Conservation (phyloP, 2,113 vertebrate species). For the Psephotus haematonotus region DNA sequence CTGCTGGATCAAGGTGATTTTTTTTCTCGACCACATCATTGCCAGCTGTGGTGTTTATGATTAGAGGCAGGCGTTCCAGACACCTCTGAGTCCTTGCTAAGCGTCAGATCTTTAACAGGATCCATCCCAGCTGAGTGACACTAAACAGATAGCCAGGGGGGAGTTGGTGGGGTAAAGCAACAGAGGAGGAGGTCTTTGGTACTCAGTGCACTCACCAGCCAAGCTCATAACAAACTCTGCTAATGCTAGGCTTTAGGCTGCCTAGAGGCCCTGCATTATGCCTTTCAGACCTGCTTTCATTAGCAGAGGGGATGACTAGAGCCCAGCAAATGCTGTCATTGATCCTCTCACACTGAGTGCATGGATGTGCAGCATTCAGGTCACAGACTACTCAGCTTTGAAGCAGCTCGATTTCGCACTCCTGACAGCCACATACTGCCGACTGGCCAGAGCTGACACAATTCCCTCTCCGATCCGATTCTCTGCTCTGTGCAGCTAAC, state of each 20-base stretch:
- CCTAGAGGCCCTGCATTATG: constrained; percentile 74
- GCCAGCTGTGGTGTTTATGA: constrained; percentile 85
- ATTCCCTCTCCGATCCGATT: constrained; percentile 58
- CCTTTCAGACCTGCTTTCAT: constrained; percentile 80
- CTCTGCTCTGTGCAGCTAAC: constrained; percentile 62
- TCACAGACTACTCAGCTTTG: constrained; percentile 77
- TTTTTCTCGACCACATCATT: constrained; percentile 78
- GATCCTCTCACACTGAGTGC: constrained; percentile 75
- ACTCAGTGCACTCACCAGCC: constrained; percentile 49
- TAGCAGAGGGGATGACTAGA: constrained; percentile 75
- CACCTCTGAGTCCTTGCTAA: constrained; percentile 82
- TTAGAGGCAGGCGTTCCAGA: constrained; percentile 83
- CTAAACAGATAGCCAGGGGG: constrained; percentile 83
- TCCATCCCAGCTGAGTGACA: constrained; percentile 84
- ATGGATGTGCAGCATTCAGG: constrained; percentile 70
- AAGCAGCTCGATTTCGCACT: constrained; percentile 75
- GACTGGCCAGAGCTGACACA: constrained; percentile 65
- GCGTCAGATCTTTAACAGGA: constrained; percentile 84
- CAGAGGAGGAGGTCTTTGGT: constrained; percentile 49
- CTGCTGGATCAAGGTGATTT: constrained; percentile 98
- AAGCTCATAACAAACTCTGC: constrained; percentile 72
- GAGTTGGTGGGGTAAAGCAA: constrained; percentile 64
- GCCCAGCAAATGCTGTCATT: constrained; percentile 78
- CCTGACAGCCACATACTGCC: constrained; percentile 73
- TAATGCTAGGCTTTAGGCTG: constrained; percentile 76